Evolutionary conservation across 2,113 vertebrate species (phyloP).

Genomic region (Silurus meridionalis): DNA sequence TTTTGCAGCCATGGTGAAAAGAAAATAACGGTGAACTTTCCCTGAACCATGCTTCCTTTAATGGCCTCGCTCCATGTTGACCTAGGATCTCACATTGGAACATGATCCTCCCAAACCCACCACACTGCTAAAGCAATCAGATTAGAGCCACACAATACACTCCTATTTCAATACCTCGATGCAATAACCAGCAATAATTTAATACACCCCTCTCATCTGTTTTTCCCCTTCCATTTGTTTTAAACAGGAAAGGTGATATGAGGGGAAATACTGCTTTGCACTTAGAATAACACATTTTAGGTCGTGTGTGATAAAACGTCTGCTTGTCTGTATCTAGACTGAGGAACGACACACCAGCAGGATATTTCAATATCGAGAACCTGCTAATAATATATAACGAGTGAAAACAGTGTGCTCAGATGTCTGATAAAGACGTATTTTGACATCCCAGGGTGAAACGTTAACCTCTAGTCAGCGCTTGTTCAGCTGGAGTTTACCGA

Average conservation of each 20-base stretch:
- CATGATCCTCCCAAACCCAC: constrained; percentile 89
- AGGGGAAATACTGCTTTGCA: constrained; percentile 50
- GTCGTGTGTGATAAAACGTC: neutral
- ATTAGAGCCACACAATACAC: constrained; percentile 88
- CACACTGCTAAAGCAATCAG: constrained; percentile 95
- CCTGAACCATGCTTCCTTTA: constrained; percentile 97
- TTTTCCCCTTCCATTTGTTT: constrained; percentile 71
- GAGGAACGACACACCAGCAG: neutral
- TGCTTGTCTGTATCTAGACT: neutral
- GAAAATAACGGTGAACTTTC: constrained; percentile 99
- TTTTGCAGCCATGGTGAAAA: constrained; percentile 90
- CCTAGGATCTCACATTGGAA: constrained; percentile 89
- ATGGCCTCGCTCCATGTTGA: constrained; percentile 90
- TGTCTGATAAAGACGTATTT: constrained; percentile 42
- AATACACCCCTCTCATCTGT: constrained; percentile 82
- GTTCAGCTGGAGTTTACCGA: constrained; percentile 57
- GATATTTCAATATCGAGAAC: neutral
- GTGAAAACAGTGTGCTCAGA: neutral
- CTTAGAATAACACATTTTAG: constrained; percentile 37
- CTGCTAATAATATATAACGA: constrained; percentile 6
- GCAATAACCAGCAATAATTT: constrained; percentile 83
- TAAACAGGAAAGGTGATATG: constrained; percentile 62
- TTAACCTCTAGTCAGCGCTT: constrained; percentile 42
- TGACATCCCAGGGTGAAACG: constrained; percentile 33
- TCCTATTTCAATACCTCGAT: constrained; percentile 87